Conservation (phyloP, 2,113 vertebrate species). For the Corythoichthys haematopterus region DNA sequence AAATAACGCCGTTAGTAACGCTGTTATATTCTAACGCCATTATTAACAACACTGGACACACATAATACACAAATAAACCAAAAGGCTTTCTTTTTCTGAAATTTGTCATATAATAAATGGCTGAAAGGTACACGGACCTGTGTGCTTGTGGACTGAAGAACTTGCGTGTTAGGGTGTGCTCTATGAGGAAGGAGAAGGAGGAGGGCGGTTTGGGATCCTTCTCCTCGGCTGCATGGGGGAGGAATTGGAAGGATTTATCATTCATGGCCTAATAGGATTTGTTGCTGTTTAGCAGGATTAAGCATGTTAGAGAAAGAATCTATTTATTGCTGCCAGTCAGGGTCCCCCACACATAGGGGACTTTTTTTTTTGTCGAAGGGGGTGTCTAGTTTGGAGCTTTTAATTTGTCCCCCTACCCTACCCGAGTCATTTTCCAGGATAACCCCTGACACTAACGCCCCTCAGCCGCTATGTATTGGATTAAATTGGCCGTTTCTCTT, state of each 20-base stretch:
- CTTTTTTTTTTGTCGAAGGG: background rate
- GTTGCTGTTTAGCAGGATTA: conserved; percentile 84
- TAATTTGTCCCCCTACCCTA: conserved; percentile 26
- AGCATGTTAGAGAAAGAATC: conserved; percentile 77
- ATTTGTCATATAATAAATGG: too few species aligned
- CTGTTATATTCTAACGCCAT: too few species aligned
- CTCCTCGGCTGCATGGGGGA: conserved; percentile 43
- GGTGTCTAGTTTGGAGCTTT: conserved; percentile 50
- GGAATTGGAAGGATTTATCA: conserved; percentile 75
- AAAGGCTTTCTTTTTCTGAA: too few species aligned
- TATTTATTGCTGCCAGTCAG: conserved; percentile 77
- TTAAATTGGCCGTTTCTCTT: conserved; percentile 64
- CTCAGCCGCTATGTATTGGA: conserved; percentile 52
- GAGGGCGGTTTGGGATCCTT: conserved; percentile 36
- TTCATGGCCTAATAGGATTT: conserved; percentile 84
- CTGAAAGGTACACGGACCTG: background rate
- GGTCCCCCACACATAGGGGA: conserved; percentile 15
- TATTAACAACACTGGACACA: too few species aligned
- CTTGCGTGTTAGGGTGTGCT: conserved; percentile 14
- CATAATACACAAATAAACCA: too few species aligned
- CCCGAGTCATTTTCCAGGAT: conserved; percentile 58
- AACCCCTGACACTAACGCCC: conserved; percentile 46
- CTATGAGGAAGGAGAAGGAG: conserved; percentile 11
- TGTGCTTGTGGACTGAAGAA: background rate
- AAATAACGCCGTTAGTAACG: too few species aligned